These are phyloP conservation scores for Agapetus fuscipes DNA, from an alignment of 2,888 invertebrate genomes.

Conservation along the genomic window DNA sequence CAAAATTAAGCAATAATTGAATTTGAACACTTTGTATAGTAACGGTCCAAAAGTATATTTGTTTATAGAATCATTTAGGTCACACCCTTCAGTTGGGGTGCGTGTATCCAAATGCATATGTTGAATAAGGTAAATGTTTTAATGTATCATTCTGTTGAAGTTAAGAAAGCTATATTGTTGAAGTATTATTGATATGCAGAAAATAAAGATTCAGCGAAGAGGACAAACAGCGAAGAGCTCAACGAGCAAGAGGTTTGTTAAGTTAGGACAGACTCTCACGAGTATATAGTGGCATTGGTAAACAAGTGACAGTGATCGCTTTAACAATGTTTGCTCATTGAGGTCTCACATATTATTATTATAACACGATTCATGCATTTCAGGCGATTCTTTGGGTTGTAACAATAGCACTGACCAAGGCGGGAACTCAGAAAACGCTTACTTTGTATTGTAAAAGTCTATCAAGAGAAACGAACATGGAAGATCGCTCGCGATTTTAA, in stretches of 20 bases:
- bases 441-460: too few species aligned
- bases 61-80: too few species aligned
- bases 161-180: too few species aligned
- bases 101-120: too few species aligned
- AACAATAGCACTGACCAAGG: slow-evolving; percentile 1
- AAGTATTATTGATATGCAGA: slow-evolving; percentile 7
- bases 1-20: too few species aligned
- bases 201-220: slow-evolving; percentile 4
- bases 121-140: too few species aligned
- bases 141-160: too few species aligned
- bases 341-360: background rate
- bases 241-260: background rate
- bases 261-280: background rate
- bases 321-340: background rate
- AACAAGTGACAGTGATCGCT: background rate
- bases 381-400: background rate
- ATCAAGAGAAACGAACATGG: too few species aligned
- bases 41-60: too few species aligned
- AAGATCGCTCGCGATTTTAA: too few species aligned
- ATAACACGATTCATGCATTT: background rate
- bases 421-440: slow-evolving; percentile 1
- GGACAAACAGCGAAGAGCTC: slow-evolving; percentile 2
- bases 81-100: too few species aligned
- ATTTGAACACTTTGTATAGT: too few species aligned
- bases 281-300: background rate